Evolutionary conservation across 92 coral and sea anemone genomes (phyloP).

Genomic region (Bergia sp.): DNA sequence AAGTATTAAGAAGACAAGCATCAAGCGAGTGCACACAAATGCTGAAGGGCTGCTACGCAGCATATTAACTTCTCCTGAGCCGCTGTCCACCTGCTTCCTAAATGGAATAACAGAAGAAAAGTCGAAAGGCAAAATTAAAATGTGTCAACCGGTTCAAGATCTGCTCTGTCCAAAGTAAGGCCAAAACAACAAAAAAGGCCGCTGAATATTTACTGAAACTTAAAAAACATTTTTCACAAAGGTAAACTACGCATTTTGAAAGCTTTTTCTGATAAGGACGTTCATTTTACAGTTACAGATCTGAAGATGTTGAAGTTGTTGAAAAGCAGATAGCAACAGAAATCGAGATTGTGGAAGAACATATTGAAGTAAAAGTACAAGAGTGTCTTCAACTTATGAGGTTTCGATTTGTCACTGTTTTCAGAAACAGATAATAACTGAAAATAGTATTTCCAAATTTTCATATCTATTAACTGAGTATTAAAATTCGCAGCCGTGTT

Average conservation of each 20-base stretch:
- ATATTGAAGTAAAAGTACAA: no score
- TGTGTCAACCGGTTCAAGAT: background rate
- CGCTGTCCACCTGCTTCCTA: background rate
- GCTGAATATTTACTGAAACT: background rate
- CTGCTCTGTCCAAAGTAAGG: background rate
- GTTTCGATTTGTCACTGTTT: no score
- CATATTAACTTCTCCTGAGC: background rate
- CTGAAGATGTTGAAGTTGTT: background rate
- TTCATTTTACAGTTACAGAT: background rate
- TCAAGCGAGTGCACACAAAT: background rate
- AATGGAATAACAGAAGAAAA: background rate
- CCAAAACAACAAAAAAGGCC: conserved; percentile 6
- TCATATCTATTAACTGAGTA: background rate
- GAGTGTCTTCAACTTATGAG: no score
- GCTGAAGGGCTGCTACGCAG: background rate
- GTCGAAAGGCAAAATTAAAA: background rate
- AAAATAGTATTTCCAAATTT: no score
- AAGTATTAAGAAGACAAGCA: background rate
- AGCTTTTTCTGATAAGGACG: background rate
- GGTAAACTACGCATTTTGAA: background rate
- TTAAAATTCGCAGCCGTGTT: no score
- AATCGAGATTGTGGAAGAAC: no score
- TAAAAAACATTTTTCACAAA: background rate
- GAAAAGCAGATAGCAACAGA: no score
- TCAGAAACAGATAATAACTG: no score